Evolutionary conservation across 2,113 vertebrate genomes (phyloP).

Genomic region (Coptodon bakossiorum): DNA sequence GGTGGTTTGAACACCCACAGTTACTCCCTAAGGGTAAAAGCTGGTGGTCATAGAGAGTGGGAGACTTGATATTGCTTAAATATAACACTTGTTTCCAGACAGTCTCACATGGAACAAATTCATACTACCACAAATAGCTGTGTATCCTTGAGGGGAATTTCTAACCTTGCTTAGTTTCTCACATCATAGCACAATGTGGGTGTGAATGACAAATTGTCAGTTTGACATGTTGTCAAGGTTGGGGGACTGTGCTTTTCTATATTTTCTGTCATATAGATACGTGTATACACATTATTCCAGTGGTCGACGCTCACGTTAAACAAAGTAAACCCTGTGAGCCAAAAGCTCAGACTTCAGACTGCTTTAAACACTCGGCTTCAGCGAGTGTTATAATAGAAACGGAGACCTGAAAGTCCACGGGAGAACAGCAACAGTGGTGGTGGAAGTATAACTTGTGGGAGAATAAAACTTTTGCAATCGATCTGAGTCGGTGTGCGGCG

Average conservation of each 20-base stretch:
- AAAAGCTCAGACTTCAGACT: not conserved
- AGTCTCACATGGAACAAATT: not conserved
- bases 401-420: rapidly evolving
- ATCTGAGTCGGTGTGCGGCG: rapidly evolving
- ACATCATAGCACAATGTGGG: not conserved
- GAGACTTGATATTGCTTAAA: not conserved
- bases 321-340: not conserved
- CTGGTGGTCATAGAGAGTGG: not conserved
- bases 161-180: not conserved
- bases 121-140: not conserved
- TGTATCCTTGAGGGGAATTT: not conserved
- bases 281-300: not conserved
- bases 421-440: not conserved
- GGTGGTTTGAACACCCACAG: not conserved
- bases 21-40: not conserved
- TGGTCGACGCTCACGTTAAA: not conserved
- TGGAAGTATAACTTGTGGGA: not conserved
- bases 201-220: not conserved
- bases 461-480: not conserved
- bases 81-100: not conserved
- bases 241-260: not conserved
- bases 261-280: not conserved
- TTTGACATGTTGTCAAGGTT: not conserved
- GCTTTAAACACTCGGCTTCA: not conserved
- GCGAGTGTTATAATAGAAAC: not conserved